phyloP scores from a whole-genome alignment of 1,140 invertebrate species.

The Proctacanthus coquilletti region DNA sequence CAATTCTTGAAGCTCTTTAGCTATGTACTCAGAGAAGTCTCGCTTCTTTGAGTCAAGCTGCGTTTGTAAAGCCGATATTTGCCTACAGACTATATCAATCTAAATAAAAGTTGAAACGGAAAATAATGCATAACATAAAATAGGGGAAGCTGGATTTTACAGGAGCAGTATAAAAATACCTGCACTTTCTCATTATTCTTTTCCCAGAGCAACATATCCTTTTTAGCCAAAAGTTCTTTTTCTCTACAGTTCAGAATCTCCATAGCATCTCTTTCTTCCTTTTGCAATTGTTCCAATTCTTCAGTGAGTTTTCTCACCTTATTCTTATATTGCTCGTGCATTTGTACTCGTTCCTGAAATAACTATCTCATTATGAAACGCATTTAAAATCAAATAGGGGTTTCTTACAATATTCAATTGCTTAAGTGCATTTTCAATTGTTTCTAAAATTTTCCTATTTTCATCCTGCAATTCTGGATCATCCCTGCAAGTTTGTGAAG shows the following conservation, averaged over 20 bases:
- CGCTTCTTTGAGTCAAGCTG: slow-evolving; percentile 35
- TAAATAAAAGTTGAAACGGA: slow-evolving; percentile 31
- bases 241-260: slow-evolving; percentile 22
- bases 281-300: slow-evolving; percentile 30
- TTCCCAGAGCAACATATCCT: slow-evolving; percentile 31
- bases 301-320: slow-evolving; percentile 24
- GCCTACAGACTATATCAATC: slow-evolving; percentile 41
- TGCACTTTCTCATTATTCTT: slow-evolving; percentile 30
- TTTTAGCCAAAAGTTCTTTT: slow-evolving; percentile 20
- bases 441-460: slow-evolving; percentile 29
- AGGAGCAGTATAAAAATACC: slow-evolving; percentile 27
- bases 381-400: slow-evolving; percentile 3
- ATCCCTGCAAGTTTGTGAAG: slow-evolving; percentile 17
- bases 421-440: slow-evolving; percentile 36
- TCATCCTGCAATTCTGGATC: slow-evolving; percentile 29
- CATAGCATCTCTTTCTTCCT: slow-evolving; percentile 27
- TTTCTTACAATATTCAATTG: slow-evolving; percentile 38
- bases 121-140: slow-evolving; percentile 21
- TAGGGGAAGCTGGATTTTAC: too few species aligned
- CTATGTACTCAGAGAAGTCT: slow-evolving; percentile 35
- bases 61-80: slow-evolving; percentile 34
- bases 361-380: background rate
- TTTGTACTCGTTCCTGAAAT: slow-evolving; percentile 27
- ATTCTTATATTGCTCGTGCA: slow-evolving; percentile 27
- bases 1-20: slow-evolving; percentile 33